Percentiles rank a stretch among this genome's conserved stretches.
Conservation (phyloP, 1,140 invertebrate species). For the Aporrectodea caliginosa region DNA sequence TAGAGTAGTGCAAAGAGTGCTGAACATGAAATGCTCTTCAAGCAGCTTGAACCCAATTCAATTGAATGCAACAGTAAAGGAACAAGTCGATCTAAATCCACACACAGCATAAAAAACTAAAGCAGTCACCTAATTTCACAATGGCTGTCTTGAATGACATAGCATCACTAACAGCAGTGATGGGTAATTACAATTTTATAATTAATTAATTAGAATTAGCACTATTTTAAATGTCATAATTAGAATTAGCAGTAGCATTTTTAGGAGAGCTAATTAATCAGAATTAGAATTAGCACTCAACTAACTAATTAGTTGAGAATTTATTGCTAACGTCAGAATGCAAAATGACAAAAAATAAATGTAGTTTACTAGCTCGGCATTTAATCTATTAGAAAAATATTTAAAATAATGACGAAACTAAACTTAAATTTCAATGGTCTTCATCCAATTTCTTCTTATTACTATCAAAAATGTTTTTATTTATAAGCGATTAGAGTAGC, state of each 20-base stretch:
- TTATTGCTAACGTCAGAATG: too few species aligned
- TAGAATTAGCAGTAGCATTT: neutral
- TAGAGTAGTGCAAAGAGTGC: neutral
- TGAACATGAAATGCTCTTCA: neutral
- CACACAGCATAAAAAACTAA: neutral
- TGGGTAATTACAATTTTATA: neutral
- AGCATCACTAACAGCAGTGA: neutral
- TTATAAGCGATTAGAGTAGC: too few species aligned
- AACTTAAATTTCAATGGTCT: too few species aligned
- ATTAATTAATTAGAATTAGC: neutral
- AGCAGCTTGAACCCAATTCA: neutral
- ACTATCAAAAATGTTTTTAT: too few species aligned
- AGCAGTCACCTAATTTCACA: neutral
- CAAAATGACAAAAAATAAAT: too few species aligned
- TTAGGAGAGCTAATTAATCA: neutral
- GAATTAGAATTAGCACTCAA: too few species aligned
- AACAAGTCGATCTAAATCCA: neutral
- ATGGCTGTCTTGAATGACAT: too few species aligned
- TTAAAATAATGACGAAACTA: too few species aligned
- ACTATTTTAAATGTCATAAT: neutral
- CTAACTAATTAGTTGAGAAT: too few species aligned
- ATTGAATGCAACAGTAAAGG: neutral
- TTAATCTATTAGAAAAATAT: too few species aligned
- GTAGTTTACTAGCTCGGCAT: too few species aligned
- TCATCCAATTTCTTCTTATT: too few species aligned